Base-by-base conservation (phyloP, 2,797 vertebrate species). In the Pyrocephalus nanus region DNA sequence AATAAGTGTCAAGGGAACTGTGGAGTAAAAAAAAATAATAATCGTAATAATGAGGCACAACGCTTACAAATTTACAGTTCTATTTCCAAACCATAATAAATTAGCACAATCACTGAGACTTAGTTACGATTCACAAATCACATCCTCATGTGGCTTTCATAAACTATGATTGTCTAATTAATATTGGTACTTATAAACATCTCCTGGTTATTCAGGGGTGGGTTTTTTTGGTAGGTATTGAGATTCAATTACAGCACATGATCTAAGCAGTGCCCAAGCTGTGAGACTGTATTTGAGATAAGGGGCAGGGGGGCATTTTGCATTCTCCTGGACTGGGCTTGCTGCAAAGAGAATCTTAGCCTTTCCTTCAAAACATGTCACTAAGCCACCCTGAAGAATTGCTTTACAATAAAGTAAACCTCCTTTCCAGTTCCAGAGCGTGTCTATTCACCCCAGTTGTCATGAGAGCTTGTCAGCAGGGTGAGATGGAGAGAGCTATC, bases 121-220 rank as follows among this genome's bases (percentile, higher is more conserved):
- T 95, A 85, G 91, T 95, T 96, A 96, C 6, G 5, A 97, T 92
- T 97, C 94, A 67, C 94, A 96, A 85, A 96, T 95, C 97, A 96
- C 90, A 94, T 86, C 92, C 78, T 95, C 86, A 62, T 90, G 79
- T 86, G 93, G 90, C 88, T 96, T 96, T 96, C 94, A 66, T 75
- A 54, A 78, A 86, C 89, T 84, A 86, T 86, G 43, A 88, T 81
- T 96, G 91, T 88, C 96, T 97, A 98, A 98, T 98, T 97, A 97
- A 97, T 96, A 95, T 40, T 85, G 50, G 34, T 92, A 79, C 60
- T 78, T 95, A 94, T 75, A 97, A 97, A 96, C 89, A 96, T 92
- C 96, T 78, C 69, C 75, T 84, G 21, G 51, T 72, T 92, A 96
- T 96, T 97, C 94, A 94, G 91, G 83, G 92, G 8, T 38, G 19